These are phyloP conservation scores for Carassius carassius DNA, from an alignment of 2,113 vertebrate species.

Conservation along the genomic window DNA sequence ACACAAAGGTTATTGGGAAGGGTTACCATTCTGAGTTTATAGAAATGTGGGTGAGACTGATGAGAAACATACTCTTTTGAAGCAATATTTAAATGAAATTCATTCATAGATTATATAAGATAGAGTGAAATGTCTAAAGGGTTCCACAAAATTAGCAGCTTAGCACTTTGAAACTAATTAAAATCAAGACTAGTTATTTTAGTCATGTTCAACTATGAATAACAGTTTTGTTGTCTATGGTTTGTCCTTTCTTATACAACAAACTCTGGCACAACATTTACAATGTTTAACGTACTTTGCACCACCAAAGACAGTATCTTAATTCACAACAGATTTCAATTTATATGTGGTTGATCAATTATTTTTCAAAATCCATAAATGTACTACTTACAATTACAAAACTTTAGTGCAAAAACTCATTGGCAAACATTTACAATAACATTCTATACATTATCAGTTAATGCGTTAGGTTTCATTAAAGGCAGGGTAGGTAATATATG, in stretches of 20 bases:
- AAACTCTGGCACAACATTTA: background rate
- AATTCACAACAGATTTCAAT: background rate
- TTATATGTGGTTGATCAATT: background rate
- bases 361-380: background rate
- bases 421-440: background rate
- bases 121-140: background rate
- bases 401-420: background rate
- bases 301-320: background rate
- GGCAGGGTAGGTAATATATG: too few relatives aligned
- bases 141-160: background rate
- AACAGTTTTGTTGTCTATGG: background rate
- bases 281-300: background rate
- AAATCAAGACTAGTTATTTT: background rate
- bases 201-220: background rate
- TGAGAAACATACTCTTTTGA: slow-evolving; percentile 22
- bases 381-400: background rate
- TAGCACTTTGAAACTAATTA: background rate
- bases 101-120: slow-evolving; percentile 16
- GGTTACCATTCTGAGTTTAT: slow-evolving; percentile 5
- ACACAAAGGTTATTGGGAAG: slow-evolving; percentile 30
- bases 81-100: slow-evolving; percentile 10
- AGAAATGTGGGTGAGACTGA: slow-evolving; percentile 44
- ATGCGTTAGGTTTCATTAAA: background rate
- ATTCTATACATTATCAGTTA: too few relatives aligned
- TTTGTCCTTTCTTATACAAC: background rate